Conservation (phyloP, 2,888 invertebrate genomes). For the Pollenia angustigena region DNA sequence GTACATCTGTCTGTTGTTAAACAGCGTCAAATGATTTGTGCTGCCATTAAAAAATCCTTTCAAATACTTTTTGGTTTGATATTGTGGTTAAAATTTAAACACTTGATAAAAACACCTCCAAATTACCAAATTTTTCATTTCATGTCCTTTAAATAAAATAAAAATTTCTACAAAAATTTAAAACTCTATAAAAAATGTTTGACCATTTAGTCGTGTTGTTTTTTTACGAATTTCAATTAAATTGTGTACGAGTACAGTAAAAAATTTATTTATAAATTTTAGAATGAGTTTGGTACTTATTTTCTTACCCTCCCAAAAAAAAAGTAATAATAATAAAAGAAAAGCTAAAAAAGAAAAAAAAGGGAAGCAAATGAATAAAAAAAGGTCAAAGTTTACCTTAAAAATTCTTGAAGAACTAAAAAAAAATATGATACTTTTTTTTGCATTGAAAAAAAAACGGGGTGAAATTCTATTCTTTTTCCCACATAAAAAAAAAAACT, state of each 20-base stretch:
- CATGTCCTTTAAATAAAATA: not conserved
- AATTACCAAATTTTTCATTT: not conserved
- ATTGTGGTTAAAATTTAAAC: too few species aligned
- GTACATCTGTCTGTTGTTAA: too few species aligned
- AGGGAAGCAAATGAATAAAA: not conserved
- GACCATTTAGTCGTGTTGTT: not conserved
- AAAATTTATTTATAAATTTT: not conserved
- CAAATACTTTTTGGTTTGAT: too few species aligned
- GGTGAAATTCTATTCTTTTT: not conserved
- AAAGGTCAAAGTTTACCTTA: conserved; percentile 26
- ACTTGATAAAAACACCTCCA: too few species aligned
- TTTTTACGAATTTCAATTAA: conserved; percentile 25
- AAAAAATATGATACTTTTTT: not conserved
- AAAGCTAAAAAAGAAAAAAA: not conserved
- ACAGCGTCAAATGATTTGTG: too few species aligned
- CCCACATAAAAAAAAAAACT: too few species aligned
- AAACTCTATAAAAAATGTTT: not conserved
- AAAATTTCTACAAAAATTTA: not conserved
- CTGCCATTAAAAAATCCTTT: too few species aligned
- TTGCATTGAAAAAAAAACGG: not conserved
- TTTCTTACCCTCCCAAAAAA: too few species aligned
- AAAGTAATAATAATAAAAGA: conserved; percentile 8
- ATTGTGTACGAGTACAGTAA: not conserved
- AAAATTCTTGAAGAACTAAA: not conserved
- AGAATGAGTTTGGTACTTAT: not conserved